Base-by-base conservation (phyloP, 1,140 invertebrate species). In the Drosophila repleta region DNA sequence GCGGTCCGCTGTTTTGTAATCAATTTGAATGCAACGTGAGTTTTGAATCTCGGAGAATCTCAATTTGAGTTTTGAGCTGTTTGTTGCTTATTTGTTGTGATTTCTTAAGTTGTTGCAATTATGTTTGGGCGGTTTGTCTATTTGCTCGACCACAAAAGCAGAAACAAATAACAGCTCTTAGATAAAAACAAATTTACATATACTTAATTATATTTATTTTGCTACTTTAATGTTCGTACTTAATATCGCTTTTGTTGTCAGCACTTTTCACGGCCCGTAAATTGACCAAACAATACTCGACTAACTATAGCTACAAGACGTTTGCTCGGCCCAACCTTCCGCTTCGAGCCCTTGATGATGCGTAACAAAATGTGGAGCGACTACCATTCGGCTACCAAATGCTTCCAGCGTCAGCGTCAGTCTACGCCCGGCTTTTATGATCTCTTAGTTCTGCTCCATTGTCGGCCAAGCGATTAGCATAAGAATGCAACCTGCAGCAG, bases 61-160 rank as follows among this genome's bases (percentile, higher is more conserved):
- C 35, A 60, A 46, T 29, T 21, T n/a, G n/a, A 26, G 24, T 49
- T 49, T 55, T 51, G 71, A 67, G 76, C 62, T 72, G 61, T 83
- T 78, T 83, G 79, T 67, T 57, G 64, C 71, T 61, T 61, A 77
- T 83, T 88, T 87, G 75, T 88, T 88, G 83, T 88, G 83, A 83
- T 88, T 87, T 76, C 72, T 76, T 82, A 87, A 87, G 83, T 88
- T 87, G 83, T 83, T 70, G 82, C 82, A 87, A 87, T 87, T 87
- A 87, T 85, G 82, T 81, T 68, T 45, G 35, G 49, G 60, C 48
- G 56, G 41, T 53, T 24, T 35, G 21, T 35, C 43, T 29, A 11
- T 62, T 56, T 76, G 24, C 35, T 35, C 67, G 32, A 64, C 17
- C 43, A 82, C 63, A 64, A 65, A 82, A 69, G 71, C 32, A 21